Conservation (phyloP, 2,888 invertebrate genomes). For the Lasioglossum villosulum region DNA sequence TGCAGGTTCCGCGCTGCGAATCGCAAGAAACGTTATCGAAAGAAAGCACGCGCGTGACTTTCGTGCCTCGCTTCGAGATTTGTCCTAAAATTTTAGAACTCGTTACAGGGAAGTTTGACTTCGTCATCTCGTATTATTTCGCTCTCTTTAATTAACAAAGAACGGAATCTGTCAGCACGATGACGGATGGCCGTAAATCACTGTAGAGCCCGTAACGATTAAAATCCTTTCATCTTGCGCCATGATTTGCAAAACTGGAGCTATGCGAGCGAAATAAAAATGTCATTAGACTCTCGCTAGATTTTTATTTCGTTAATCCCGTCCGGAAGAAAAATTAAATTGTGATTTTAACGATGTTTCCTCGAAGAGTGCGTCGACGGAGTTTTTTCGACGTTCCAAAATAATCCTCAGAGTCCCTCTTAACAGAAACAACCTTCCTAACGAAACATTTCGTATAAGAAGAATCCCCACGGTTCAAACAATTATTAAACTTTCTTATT, state of each 20-base stretch:
- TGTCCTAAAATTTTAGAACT: not conserved
- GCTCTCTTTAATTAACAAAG: not conserved
- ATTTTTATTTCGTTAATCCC: not conserved
- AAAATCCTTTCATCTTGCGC: not conserved
- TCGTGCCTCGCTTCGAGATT: not conserved
- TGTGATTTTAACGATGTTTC: not conserved
- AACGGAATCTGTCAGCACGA: not conserved
- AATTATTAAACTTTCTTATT: constrained; percentile 15
- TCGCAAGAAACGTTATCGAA: not conserved
- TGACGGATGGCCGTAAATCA: not conserved
- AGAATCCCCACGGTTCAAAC: not conserved
- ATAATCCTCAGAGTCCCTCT: not conserved
- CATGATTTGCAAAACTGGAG: not conserved
- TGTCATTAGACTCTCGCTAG: not conserved
- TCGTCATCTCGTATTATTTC: not conserved
- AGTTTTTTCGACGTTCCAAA: not conserved
- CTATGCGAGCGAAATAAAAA: not conserved
- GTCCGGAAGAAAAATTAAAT: not conserved
- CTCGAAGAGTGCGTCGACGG: not conserved
- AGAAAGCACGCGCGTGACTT: not conserved
- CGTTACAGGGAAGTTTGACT: not conserved
- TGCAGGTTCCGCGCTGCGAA: not conserved
- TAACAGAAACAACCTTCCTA: not conserved
- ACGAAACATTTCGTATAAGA: not conserved
- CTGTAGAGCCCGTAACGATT: not conserved